Evolutionary conservation across 2,888 invertebrate genomes (phyloP).

Genomic region (Synergus laeviventris): DNA sequence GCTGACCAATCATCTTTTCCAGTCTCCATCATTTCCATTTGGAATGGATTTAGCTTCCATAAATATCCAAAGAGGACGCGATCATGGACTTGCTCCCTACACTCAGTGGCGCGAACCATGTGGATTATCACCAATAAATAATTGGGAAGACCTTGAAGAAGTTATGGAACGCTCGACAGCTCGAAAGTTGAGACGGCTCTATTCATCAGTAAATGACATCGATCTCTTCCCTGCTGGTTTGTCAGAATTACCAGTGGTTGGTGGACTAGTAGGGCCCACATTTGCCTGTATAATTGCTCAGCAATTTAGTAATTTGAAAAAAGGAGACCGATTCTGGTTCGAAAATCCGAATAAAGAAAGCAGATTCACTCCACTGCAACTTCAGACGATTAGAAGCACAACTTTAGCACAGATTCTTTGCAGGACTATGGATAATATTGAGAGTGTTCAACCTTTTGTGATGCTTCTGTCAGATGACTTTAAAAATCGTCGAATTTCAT

Average conservation of each 20-base stretch:
- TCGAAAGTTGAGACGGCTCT: conserved; percentile 79
- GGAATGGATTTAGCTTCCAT: conserved; percentile 93
- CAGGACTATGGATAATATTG: conserved; percentile 81
- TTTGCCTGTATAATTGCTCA: conserved; percentile 93
- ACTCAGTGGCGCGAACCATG: conserved; percentile 89
- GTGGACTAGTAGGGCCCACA: conserved; percentile 90
- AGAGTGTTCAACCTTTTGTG: conserved; percentile 84
- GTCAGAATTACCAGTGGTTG: conserved; percentile 87
- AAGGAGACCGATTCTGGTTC: conserved; percentile 87
- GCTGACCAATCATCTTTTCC: conserved; percentile 89
- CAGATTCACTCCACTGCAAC: conserved; percentile 86
- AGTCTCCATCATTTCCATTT: conserved; percentile 83
- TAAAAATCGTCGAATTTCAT: conserved; percentile 80
- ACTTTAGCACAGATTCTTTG: conserved; percentile 86
- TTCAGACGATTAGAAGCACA: conserved; percentile 84
- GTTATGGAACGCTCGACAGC: conserved; percentile 83
- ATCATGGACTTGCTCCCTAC: conserved; percentile 90
- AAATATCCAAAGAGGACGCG: conserved; percentile 91
- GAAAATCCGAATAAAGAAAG: conserved; percentile 87
- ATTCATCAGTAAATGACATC: conserved; percentile 86
- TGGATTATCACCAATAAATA: conserved; percentile 81
- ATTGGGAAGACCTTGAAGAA: conserved; percentile 84
- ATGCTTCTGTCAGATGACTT: conserved; percentile 81
- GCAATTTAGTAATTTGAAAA: conserved; percentile 87
- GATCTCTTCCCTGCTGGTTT: conserved; percentile 91